Percentiles rank a stretch among this genome's conserved stretches.
phyloP scores from a whole-genome alignment of 2,113 vertebrate species.

The Festucalex cinctus region DNA sequence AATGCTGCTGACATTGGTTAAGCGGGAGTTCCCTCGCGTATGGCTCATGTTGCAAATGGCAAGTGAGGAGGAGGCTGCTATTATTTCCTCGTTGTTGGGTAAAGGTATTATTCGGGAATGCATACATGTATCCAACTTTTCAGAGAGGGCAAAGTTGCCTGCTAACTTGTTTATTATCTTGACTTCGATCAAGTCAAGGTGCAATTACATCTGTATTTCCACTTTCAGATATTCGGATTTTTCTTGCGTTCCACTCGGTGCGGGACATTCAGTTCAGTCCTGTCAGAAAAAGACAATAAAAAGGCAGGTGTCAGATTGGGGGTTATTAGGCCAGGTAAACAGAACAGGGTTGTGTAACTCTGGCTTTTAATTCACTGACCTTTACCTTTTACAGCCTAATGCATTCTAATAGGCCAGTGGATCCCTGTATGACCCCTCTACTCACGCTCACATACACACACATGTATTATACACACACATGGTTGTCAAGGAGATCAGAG shows the following conservation, averaged over 20 bases:
- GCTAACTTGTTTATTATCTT: no score
- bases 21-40: constrained; percentile 1
- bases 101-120: constrained; percentile 1
- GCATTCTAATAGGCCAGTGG: constrained; percentile 54
- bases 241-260: constrained; percentile 7
- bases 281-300: constrained; percentile 1
- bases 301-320: constrained; percentile 38
- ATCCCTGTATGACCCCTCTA: constrained; percentile 29
- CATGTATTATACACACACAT: constrained; percentile 21
- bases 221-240: constrained; percentile 21
- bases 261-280: constrained; percentile 22
- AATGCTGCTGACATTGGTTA: constrained; percentile 16
- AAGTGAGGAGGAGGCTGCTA: constrained; percentile 9
- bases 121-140: constrained; percentile 1
- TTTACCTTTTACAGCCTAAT: constrained; percentile 63
- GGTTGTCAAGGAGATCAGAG: constrained; percentile 53
- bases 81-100: not conserved
- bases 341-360: constrained; percentile 56
- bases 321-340: constrained; percentile 61
- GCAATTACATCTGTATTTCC: constrained; percentile 1
- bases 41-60: constrained; percentile 16
- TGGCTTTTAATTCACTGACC: constrained; percentile 66
- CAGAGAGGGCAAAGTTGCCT: not conserved
- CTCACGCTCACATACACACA: constrained; percentile 23
- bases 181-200: constrained; percentile 14